Conservation (phyloP, 2,113 vertebrate genomes). For the Nanorana parkeri region DNA sequence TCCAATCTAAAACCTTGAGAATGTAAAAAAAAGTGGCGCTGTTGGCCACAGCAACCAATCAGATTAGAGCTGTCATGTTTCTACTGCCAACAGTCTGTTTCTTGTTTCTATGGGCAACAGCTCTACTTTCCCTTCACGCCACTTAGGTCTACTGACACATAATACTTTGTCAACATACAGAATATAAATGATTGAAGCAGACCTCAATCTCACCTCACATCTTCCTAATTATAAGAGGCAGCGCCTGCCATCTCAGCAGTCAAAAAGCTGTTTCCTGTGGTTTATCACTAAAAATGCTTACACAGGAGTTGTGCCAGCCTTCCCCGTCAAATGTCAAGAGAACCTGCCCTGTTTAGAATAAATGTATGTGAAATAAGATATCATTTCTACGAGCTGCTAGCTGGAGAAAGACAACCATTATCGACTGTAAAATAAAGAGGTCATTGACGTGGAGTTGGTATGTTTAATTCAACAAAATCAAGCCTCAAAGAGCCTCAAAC, state of each 20-base stretch:
- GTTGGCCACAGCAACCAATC: no score
- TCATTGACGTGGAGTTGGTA: constrained; percentile 39
- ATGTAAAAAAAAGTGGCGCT: no score
- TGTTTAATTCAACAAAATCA: not conserved
- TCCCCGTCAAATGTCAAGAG: constrained; percentile 31
- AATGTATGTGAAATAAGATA: constrained; percentile 35
- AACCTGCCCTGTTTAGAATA: constrained; percentile 13
- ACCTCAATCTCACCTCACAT: not conserved
- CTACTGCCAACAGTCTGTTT: no score
- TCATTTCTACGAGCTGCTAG: constrained; percentile 11
- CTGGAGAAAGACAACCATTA: constrained; percentile 37
- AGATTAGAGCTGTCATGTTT: no score
- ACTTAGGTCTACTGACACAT: no score
- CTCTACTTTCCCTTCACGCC: no score
- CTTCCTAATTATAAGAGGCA: not conserved
- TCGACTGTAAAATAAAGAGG: constrained; percentile 31
- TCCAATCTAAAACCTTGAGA: no score
- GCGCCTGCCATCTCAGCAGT: constrained; percentile 26
- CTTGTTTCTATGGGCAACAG: no score
- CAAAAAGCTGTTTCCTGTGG: not conserved
- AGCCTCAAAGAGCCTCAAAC: not conserved
- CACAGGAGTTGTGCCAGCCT: constrained; percentile 6
- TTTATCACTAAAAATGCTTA: constrained; percentile 22
- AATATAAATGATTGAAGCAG: not conserved
- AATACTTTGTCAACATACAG: no score